Percentiles rank a stretch among this genome's conserved stretches.
Conservation (phyloP, 2,888 invertebrate genomes). For the Lordiphosa fenestrarum region DNA sequence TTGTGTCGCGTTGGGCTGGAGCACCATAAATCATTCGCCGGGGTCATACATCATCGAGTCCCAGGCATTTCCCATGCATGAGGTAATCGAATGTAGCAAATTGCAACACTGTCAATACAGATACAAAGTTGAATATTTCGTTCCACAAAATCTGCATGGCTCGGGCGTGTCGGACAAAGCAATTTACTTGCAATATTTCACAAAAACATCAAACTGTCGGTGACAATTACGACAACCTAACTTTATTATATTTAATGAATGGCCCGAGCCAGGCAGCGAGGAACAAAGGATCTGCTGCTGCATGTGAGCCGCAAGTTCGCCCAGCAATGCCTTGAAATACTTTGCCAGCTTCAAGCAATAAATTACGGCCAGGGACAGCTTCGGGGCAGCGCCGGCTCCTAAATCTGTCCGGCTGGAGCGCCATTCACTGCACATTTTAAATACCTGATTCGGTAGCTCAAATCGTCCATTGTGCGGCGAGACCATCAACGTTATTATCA, state of each 20-base stretch:
- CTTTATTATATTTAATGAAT: slow-evolving; percentile 73
- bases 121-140: slow-evolving; percentile 56
- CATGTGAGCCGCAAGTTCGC: slow-evolving; percentile 11
- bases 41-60: slow-evolving; percentile 52
- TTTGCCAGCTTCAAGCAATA: slow-evolving; percentile 52
- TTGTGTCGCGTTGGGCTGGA: slow-evolving; percentile 13
- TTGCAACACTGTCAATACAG: slow-evolving; percentile 68
- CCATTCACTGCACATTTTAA: slow-evolving; percentile 59
- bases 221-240: slow-evolving; percentile 67
- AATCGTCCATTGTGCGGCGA: slow-evolving; percentile 52
- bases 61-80: slow-evolving; percentile 60
- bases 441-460: slow-evolving; percentile 63
- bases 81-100: slow-evolving; percentile 62
- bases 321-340: slow-evolving; percentile 59
- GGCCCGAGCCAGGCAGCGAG: slow-evolving; percentile 26
- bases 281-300: slow-evolving; percentile 40
- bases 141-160: slow-evolving; percentile 56
- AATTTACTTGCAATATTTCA: slow-evolving; percentile 70
- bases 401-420: slow-evolving; percentile 41
- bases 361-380: slow-evolving; percentile 65
- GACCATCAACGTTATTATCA: slow-evolving; percentile 47
- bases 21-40: slow-evolving; percentile 60
- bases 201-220: slow-evolving; percentile 70
- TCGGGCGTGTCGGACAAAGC: slow-evolving; percentile 37
- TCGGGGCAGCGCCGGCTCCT: slow-evolving; percentile 44